These are phyloP conservation scores for Drosophila suboccidentalis DNA, from an alignment of 2,888 invertebrate genomes.

Conservation along the genomic window DNA sequence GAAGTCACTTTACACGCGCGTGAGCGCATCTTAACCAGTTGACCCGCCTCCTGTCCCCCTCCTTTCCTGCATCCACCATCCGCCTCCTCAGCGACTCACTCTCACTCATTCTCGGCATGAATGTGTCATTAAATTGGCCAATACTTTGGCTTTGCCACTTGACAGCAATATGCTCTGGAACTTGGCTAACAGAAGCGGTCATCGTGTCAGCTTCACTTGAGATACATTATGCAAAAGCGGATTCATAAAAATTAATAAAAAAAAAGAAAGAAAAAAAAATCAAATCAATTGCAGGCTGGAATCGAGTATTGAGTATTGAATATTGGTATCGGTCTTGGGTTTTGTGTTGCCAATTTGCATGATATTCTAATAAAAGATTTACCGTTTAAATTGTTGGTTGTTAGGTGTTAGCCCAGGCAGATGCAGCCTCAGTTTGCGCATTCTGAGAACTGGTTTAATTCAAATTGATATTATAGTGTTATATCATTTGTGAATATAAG, in stretches of 20 bases:
- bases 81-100: not conserved
- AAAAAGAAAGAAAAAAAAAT: too few relatives aligned
- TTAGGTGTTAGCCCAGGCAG: constrained; percentile 59
- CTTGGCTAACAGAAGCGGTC: constrained; percentile 42
- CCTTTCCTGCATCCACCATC: not conserved
- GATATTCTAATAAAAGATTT: constrained; percentile 77
- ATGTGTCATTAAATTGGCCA: constrained; percentile 50
- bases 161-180: constrained; percentile 42
- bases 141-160: constrained; percentile 57
- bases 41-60: constrained; percentile 6
- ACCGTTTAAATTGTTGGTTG: constrained; percentile 53
- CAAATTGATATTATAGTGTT: constrained; percentile 60
- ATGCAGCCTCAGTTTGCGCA: constrained; percentile 45
- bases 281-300: constrained; percentile 40
- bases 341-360: constrained; percentile 59
- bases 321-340: constrained; percentile 19
- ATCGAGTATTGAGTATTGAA: not conserved
- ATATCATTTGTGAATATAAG: constrained; percentile 56
- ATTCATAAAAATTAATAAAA: constrained; percentile 45
- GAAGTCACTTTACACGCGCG: constrained; percentile 63
- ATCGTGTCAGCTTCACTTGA: constrained; percentile 16
- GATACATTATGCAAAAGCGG: constrained; percentile 50
- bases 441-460: constrained; percentile 69
- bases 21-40: constrained; percentile 78
- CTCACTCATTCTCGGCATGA: constrained; percentile 13